phyloP scores from a whole-genome alignment of 1,140 invertebrate genomes.

The Ectropis grisescens region DNA sequence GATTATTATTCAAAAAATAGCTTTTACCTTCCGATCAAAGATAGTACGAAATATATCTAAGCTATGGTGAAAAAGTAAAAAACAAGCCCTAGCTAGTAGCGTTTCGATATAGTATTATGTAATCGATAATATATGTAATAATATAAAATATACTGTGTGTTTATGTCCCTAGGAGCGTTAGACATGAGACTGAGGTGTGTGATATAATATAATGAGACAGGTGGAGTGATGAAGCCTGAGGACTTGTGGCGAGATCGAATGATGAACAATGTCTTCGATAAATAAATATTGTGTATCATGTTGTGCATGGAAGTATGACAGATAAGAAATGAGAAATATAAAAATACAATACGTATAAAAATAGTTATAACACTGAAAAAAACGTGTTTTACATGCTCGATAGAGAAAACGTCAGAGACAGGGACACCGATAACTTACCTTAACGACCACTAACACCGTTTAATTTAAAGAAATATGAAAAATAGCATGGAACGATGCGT shows the following conservation, averaged over 20 bases:
- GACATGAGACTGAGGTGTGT: constrained; percentile 6
- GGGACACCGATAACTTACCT: constrained; percentile 58
- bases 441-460: constrained; percentile 22
- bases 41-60: constrained; percentile 33
- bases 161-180: constrained; percentile 17
- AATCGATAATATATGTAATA: constrained; percentile 21
- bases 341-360: constrained; percentile 31
- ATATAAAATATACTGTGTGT: constrained; percentile 27
- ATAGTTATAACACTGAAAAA: constrained; percentile 29
- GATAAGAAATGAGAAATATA: constrained; percentile 42
- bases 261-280: constrained; percentile 19
- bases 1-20: constrained; percentile 40
- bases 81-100: constrained; percentile 41
- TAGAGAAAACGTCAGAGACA: constrained; percentile 46
- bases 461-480: background rate
- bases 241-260: constrained; percentile 15
- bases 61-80: constrained; percentile 41
- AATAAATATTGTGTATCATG: constrained; percentile 38
- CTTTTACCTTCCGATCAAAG: constrained; percentile 26
- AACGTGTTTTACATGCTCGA: constrained; percentile 49
- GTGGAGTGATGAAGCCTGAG: constrained; percentile 29
- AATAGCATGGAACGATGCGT: constrained; percentile 46
- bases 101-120: too few species aligned
- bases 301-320: constrained; percentile 57
- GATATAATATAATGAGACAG: constrained; percentile 15